Evolutionary conservation across 2,888 invertebrate species (phyloP).

Genomic region (Argyresthia goedartella): DNA sequence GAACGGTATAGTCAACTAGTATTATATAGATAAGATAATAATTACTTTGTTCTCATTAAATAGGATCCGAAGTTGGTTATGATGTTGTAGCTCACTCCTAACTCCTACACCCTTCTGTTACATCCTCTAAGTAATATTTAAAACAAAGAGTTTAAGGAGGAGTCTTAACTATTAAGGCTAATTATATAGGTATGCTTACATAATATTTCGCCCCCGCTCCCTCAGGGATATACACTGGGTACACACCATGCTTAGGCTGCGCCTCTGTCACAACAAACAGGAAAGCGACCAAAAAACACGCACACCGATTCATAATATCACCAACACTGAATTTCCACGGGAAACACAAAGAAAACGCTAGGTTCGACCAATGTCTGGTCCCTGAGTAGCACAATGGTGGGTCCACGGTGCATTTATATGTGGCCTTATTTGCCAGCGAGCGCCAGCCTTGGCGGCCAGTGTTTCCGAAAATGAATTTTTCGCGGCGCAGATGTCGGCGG

Average conservation of each 20-base stretch:
- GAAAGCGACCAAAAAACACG: constrained; percentile 33
- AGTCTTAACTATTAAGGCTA: too few species aligned
- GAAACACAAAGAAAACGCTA: constrained; percentile 29
- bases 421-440: constrained; percentile 51
- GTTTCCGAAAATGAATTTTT: constrained; percentile 60
- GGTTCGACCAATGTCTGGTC: constrained; percentile 27
- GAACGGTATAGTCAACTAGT: too few species aligned
- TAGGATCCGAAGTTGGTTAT: too few species aligned
- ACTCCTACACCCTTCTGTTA: too few species aligned
- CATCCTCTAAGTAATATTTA: too few species aligned
- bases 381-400: constrained; percentile 49
- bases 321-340: constrained; percentile 15
- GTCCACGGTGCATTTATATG: constrained; percentile 59
- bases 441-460: constrained; percentile 43
- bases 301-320: constrained; percentile 27
- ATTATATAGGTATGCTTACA: constrained; percentile 72
- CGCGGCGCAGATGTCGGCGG: constrained; percentile 17
- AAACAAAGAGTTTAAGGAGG: too few species aligned
- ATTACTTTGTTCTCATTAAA: too few species aligned
- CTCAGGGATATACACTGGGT: constrained; percentile 36
- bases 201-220: constrained; percentile 68
- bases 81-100: too few species aligned
- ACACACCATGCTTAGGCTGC: constrained; percentile 32
- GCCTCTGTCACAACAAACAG: constrained; percentile 31
- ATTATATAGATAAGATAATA: too few species aligned